Percentiles rank a stretch among this genome's conserved stretches.
These are phyloP conservation scores for Anastrepha ludens DNA, from an alignment of 1,140 invertebrate genomes.

Conservation along the genomic window DNA sequence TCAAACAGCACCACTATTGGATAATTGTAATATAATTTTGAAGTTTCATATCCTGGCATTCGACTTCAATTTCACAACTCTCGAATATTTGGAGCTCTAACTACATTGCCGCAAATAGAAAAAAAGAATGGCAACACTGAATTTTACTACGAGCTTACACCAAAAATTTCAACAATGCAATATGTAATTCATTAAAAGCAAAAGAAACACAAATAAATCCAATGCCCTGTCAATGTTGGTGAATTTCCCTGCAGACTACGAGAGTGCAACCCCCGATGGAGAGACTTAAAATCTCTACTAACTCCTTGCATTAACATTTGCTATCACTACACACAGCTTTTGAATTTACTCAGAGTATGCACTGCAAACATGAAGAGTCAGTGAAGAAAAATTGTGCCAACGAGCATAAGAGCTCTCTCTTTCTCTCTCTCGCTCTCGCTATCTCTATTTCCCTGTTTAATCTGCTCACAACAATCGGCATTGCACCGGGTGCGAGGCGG, in stretches of 20 bases:
- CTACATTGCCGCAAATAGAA: no score
- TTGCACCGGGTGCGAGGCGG: not conserved
- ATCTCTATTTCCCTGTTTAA: not conserved
- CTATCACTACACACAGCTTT: not conserved
- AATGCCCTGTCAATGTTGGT: not conserved
- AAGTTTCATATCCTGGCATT: no score
- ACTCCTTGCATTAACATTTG: not conserved
- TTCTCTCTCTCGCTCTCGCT: not conserved
- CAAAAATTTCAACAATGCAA: constrained; percentile 19
- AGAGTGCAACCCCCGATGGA: not conserved
- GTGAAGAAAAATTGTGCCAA: constrained; percentile 1
- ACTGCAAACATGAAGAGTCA: not conserved
- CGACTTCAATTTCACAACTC: no score
- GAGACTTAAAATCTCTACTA: not conserved
- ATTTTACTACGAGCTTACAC: constrained; percentile 48
- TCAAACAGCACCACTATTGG: no score
- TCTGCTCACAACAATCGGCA: not conserved
- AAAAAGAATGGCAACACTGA: not conserved
- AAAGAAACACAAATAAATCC: constrained; percentile 21
- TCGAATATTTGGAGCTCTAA: no score
- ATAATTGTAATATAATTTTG: no score
- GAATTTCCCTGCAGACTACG: not conserved
- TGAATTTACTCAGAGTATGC: not conserved
- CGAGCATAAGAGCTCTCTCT: not conserved
- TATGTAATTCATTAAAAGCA: not conserved